Evolutionary conservation across 2,888 invertebrate species (phyloP), one percentile per base, ranked within the genome.

Genomic region (Volucella inflata): DNA sequence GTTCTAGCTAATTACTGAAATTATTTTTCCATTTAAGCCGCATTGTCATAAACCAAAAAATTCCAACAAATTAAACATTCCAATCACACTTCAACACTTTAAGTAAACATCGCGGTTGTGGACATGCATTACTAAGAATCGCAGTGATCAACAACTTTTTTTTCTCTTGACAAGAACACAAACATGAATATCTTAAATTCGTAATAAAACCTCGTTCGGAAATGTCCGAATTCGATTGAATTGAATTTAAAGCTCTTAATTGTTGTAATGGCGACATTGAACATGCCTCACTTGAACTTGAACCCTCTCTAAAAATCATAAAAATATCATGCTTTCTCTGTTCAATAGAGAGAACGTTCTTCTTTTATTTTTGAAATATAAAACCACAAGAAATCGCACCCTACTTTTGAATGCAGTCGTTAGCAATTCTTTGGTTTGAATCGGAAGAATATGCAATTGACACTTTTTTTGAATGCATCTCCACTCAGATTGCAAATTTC

Each of bases 381-480:
- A 72, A 38, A 62, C 62, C 72, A 44, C 14, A n/a, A 36, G 36
- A 64, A 53, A 55, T 30, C 21, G 14, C 42, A 40, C 42, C 65
- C 40, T 21, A 21, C 12, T 17, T 53, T 53, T n/a, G 44, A 14
- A 14, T 14, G 53, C 14, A 67, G 55, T 16, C 36, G 44, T 53
- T 9, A 8, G 21, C 12, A 42, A 21, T 42, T 36, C 48, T 65
- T 72, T 55, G 10, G 21, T 67, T 50, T 59, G 30, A 38, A 59
- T 71, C 40, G 46, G 14, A 59, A n/a, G 30, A 76, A 59, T 14
- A 48, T 51, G 9, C 38, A 83, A 68, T 74, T 68, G 76, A 81
- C 62, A 68, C 62, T 57, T 4, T 2, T 30, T 71, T 48, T 42
- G 10, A 30, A 46, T 65, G 62, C 75, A 64, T 75, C 64, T 77